Evolutionary conservation across 2,113 vertebrate genomes (phyloP).

Genomic region (Notarius quadriscutis): DNA sequence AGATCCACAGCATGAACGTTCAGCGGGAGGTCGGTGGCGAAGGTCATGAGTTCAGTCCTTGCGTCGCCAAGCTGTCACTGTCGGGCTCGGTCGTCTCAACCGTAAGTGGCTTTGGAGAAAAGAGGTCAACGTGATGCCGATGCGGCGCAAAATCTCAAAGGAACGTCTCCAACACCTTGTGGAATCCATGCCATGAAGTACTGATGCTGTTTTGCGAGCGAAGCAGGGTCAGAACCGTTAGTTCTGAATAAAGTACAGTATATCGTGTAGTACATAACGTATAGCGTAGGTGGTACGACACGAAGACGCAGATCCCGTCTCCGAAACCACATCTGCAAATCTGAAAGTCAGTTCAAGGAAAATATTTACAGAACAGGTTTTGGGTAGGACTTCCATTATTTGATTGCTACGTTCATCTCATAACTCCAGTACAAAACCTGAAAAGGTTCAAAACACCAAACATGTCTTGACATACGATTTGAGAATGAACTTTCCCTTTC

Average conservation of each 20-base stretch:
- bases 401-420: neutral
- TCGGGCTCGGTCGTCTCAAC: neutral
- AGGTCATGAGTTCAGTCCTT: neutral
- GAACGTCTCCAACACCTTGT: too few relatives aligned
- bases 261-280: neutral
- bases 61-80: neutral
- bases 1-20: neutral
- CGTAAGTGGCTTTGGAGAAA: neutral
- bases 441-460: neutral
- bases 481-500: neutral
- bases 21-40: neutral
- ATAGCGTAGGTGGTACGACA: neutral
- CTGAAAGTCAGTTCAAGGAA: neutral
- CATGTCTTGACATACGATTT: neutral
- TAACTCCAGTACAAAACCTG: neutral
- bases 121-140: too few relatives aligned
- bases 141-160: too few relatives aligned
- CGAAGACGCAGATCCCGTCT: neutral
- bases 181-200: too few relatives aligned
- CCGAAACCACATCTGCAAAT: neutral
- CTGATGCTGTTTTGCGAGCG: neutral
- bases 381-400: neutral
- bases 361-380: neutral
- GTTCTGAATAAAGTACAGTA: neutral
- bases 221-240: neutral